A percentile compares a stretch with the other conserved stretches of the same genome.
phyloP scores from a whole-genome alignment of 2,113 vertebrate species.

The Microcebus murinus region DNA sequence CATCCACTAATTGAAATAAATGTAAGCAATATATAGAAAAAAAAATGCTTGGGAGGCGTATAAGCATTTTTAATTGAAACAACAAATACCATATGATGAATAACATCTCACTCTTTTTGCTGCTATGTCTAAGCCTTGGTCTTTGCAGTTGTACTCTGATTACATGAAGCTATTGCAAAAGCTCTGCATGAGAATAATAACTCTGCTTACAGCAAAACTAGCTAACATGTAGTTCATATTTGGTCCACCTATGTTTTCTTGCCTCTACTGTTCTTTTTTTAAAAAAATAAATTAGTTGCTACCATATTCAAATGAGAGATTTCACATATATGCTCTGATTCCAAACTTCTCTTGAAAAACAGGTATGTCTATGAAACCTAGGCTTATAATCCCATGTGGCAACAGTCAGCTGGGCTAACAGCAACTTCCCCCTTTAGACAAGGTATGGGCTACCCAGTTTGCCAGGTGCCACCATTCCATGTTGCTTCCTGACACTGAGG shows the following conservation, averaged over 20 bases:
- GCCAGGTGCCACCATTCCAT: background rate
- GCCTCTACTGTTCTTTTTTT: background rate
- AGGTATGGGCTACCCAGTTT: background rate
- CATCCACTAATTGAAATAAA: conserved; percentile 65
- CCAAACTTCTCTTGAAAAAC: background rate
- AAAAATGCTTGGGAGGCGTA: conserved; percentile 57
- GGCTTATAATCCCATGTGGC: background rate
- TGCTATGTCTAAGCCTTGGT: conserved; percentile 27
- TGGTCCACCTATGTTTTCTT: background rate
- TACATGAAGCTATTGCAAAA: conserved; percentile 38
- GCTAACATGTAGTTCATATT: background rate
- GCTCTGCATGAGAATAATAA: conserved; percentile 35
- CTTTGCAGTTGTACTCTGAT: conserved; percentile 36
- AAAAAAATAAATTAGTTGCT: background rate
- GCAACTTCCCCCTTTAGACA: background rate
- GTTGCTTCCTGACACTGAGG: background rate
- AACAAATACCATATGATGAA: conserved; percentile 68
- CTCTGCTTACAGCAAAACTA: background rate
- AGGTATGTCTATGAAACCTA: background rate
- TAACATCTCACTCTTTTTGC: conserved; percentile 71
- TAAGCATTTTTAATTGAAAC: conserved; percentile 59
- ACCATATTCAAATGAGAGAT: conserved; percentile 35
- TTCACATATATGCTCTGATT: background rate
- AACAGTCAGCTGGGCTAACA: background rate
- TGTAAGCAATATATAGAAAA: conserved; percentile 54